Percentiles rank a stretch among this genome's conserved stretches.
phyloP scores from a whole-genome alignment of 2,797 vertebrate genomes.

The Taenioides sp. region DNA sequence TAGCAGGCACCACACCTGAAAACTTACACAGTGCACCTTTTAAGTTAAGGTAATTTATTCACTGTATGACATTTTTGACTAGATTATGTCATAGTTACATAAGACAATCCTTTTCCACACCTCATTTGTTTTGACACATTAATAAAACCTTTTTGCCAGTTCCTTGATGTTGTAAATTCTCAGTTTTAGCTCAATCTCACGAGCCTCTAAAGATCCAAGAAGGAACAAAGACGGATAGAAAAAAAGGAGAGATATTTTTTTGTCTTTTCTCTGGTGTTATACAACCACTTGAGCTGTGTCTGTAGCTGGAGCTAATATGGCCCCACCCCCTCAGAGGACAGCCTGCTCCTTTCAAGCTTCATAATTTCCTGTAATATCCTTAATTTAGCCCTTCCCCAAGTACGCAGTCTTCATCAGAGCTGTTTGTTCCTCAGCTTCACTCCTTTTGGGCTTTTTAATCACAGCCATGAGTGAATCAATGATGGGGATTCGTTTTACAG shows the following conservation, averaged over 20 bases:
- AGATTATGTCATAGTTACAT: background rate
- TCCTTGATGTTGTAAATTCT: conserved; percentile 55
- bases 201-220: conserved; percentile 73
- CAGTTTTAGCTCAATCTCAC: conserved; percentile 73
- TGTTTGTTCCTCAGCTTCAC: conserved; percentile 57
- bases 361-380: conserved; percentile 79
- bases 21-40: too few relatives aligned
- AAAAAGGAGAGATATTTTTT: conserved; percentile 68
- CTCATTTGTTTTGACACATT: conserved; percentile 39
- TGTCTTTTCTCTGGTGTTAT: conserved; percentile 67
- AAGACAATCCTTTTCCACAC: background rate
- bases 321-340: conserved; percentile 75
- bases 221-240: conserved; percentile 53
- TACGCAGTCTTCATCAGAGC: conserved; percentile 67
- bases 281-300: conserved; percentile 73
- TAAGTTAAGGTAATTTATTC: background rate
- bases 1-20: too few relatives aligned
- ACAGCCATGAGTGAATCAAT: conserved; percentile 54
- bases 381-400: conserved; percentile 72
- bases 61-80: background rate
- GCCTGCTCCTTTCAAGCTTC: conserved; percentile 75
- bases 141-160: conserved; percentile 22
- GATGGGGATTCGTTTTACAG: conserved; percentile 60
- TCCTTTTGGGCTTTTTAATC: conserved; percentile 57
- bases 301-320: conserved; percentile 71